These are phyloP conservation scores for Malacosoma neustria DNA, from an alignment of 2,888 invertebrate genomes.

Conservation along the genomic window DNA sequence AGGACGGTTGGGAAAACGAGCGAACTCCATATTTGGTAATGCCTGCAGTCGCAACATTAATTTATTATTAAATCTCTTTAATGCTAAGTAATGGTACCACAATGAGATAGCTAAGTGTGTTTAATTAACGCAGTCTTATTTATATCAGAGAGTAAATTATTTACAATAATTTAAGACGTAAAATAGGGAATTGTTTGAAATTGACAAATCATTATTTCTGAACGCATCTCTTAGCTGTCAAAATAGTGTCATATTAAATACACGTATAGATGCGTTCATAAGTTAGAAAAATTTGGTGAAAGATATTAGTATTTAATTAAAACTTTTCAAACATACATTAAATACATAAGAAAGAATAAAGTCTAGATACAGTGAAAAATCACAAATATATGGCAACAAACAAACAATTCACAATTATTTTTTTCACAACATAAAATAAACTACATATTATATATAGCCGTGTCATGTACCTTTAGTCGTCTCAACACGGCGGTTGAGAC, in stretches of 20 bases:
- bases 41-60: constrained; percentile 66
- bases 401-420: too few species aligned
- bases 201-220: constrained; percentile 26
- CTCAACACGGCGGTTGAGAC: too few species aligned
- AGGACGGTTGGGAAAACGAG: constrained; percentile 77
- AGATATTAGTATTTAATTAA: too few species aligned
- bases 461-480: too few species aligned
- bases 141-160: constrained; percentile 11
- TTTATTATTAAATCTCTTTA: constrained; percentile 36
- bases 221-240: constrained; percentile 41
- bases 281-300: not conserved
- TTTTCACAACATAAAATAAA: too few species aligned
- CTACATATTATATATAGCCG: too few species aligned
- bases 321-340: too few species aligned
- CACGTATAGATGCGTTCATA: constrained; percentile 24
- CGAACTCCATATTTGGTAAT: constrained; percentile 82
- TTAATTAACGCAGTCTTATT: constrained; percentile 3
- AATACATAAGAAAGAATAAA: too few species aligned
- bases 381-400: too few species aligned
- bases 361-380: too few species aligned
- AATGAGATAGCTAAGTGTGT: constrained; percentile 2
- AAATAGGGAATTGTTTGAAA: constrained; percentile 21
- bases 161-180: constrained; percentile 10
- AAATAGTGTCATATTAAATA: constrained; percentile 19
- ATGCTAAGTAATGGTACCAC: constrained; percentile 12